Evolutionary conservation across 2,797 vertebrate genomes (phyloP), one percentile per base, ranked within the genome.

Genomic region (Sebastes aleutianus): DNA sequence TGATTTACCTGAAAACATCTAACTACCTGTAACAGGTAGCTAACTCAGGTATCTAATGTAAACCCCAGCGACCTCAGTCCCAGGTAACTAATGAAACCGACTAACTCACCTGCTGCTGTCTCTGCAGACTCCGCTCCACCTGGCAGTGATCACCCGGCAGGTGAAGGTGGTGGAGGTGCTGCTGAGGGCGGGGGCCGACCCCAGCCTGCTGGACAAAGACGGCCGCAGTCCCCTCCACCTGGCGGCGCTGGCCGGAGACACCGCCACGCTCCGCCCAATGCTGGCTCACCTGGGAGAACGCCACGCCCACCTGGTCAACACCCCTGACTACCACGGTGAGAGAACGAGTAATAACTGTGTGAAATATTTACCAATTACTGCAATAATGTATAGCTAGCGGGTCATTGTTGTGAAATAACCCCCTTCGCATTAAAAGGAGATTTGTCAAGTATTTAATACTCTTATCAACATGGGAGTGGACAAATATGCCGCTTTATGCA

Each of bases 141-240:
- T 99, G 89, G 98, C 97, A 0, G 98, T 99, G 80, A 97, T 99
- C 93, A 99, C 97, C 1, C 95, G 96, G 76, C 98, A 99, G 94
- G 91, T 95, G 5, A 96, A 94, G 64, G 95, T 97, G 82, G 95
- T 97, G 72, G 96, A 96, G 90, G 90, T 94, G 79, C 75, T 99
- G 88, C 87, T 99, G 84, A 95, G 94, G 86, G 95, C 96, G 4
- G 97, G 94, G 0, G 97, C 98, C 0, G 97, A 99, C 89, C 97
- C 97, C 3, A 93, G 95, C 6, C 91, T 97, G 73, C 84, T 96
- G 83, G 98, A 99, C 89, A 94, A 94, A 82, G 97, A 97, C 0
- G 99, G 98, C 36, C 97, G 98, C 86, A 97, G 96, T 0, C 93
- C 96, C 0, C 66, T 99, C 62, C 98, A 99, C 89, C 94, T 99